These are phyloP conservation scores for Habropoda laboriosa DNA, from an alignment of 1,140 invertebrate genomes.

Conservation along the genomic window DNA sequence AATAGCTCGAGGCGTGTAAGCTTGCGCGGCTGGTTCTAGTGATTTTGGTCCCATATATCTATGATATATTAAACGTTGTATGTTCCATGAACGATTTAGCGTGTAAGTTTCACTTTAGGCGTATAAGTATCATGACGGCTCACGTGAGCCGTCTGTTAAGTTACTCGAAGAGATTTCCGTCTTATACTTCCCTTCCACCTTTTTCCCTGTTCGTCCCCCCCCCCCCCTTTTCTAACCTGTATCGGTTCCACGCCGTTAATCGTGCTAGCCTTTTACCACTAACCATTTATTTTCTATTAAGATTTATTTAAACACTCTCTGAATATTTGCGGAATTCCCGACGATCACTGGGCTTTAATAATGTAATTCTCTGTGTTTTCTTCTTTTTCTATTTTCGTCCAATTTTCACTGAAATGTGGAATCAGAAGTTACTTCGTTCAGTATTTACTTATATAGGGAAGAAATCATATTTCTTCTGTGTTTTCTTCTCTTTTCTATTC, in stretches of 20 bases:
- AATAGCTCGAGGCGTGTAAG: slow-evolving; percentile 52
- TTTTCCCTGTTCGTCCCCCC: background rate
- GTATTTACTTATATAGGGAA: no score
- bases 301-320: slow-evolving; percentile 38
- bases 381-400: no score
- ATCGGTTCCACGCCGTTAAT: background rate
- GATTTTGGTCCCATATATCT: slow-evolving; percentile 96
- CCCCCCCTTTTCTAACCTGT: background rate
- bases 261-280: background rate
- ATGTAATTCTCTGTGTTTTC: no score
- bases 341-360: background rate
- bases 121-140: slow-evolving; percentile 64
- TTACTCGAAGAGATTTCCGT: slow-evolving; percentile 62
- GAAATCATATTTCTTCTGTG: background rate
- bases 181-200: background rate
- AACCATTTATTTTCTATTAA: slow-evolving; percentile 5
- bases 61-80: slow-evolving; percentile 95
- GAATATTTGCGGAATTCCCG: slow-evolving; percentile 6
- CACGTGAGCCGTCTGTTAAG: slow-evolving; percentile 72
- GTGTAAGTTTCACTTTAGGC: slow-evolving; percentile 50
- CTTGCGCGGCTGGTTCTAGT: slow-evolving; percentile 83
- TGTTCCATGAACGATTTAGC: slow-evolving; percentile 93
- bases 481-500: no score
- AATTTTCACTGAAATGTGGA: no score
- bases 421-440: no score